Percentiles rank a stretch among this genome's conserved stretches.
Conservation (phyloP, 2,888 invertebrate species). For the Sphaerophoria rueppellii region DNA sequence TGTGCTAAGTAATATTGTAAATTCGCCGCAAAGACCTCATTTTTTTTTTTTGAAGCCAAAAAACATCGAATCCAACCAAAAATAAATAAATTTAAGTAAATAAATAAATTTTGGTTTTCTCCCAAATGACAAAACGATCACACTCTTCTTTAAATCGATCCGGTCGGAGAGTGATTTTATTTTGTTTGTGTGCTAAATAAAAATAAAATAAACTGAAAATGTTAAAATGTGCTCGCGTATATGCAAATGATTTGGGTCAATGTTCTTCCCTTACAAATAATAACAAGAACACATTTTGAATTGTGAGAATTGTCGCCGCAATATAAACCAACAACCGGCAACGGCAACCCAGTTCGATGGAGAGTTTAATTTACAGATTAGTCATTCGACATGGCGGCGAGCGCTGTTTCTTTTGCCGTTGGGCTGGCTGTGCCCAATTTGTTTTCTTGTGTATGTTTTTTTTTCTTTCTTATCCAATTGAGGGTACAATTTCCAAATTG, state of each 20-base stretch:
- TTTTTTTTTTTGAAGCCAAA: neutral
- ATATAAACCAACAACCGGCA: constrained; percentile 8
- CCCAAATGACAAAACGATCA: constrained; percentile 42
- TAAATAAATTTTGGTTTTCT: constrained; percentile 10
- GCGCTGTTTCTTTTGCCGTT: too few relatives aligned
- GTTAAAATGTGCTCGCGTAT: constrained; percentile 60
- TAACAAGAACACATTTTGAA: neutral
- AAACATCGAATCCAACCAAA: neutral
- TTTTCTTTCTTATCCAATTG: constrained; percentile 22
- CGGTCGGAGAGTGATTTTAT: constrained; percentile 30
- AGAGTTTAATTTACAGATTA: constrained; percentile 29
- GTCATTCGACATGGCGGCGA: neutral
- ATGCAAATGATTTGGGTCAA: constrained; percentile 73
- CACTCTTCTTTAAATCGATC: constrained; percentile 25
- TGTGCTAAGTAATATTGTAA: constrained; percentile 51
- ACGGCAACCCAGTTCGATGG: constrained; percentile 55
- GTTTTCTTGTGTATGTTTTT: neutral
- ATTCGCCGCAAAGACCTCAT: constrained; percentile 38
- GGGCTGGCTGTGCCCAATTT: constrained; percentile 27
- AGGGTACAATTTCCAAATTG: constrained; percentile 50
- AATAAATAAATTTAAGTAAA: constrained; percentile 17
- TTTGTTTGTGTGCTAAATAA: constrained; percentile 38
- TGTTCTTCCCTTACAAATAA: constrained; percentile 69
- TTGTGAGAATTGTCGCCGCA: constrained; percentile 4
- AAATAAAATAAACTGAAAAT: constrained; percentile 10